Conservation (phyloP, 1,140 invertebrate genomes). For the Micrasema longulum region DNA sequence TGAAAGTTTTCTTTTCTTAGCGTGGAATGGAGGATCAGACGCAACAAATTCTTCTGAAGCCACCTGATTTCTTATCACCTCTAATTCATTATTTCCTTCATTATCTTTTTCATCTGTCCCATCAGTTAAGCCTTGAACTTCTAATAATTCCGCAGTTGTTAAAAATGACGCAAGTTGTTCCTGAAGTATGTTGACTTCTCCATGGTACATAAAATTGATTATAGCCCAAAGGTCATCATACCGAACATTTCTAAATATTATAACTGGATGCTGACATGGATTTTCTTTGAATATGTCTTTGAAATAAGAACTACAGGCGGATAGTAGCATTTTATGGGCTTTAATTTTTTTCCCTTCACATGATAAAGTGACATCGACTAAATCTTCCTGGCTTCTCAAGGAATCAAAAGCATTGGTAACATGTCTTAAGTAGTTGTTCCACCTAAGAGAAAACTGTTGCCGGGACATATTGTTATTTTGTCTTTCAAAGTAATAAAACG, state of each 20-base stretch:
- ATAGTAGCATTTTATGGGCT: constrained; percentile 87
- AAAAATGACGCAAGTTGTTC: constrained; percentile 88
- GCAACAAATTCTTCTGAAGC: constrained; percentile 7
- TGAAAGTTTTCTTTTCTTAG: constrained; percentile 45
- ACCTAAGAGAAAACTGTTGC: constrained; percentile 56
- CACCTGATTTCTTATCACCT: constrained; percentile 12
- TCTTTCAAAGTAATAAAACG: neutral
- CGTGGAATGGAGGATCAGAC: neutral
- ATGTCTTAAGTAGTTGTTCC: constrained; percentile 66
- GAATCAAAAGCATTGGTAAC: constrained; percentile 56
- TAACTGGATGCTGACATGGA: constrained; percentile 87
- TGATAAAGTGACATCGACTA: constrained; percentile 84
- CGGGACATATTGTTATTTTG: constrained; percentile 9
- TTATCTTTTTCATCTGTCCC: constrained; percentile 57
- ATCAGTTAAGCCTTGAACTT: constrained; percentile 87
- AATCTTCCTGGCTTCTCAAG: constrained; percentile 39
- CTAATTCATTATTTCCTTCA: constrained; percentile 58
- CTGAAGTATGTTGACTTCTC: constrained; percentile 92
- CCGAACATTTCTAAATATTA: constrained; percentile 87
- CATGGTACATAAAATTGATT: constrained; percentile 88
- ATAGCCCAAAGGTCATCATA: constrained; percentile 84
- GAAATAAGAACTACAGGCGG: constrained; percentile 86
- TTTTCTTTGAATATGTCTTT: constrained; percentile 87
- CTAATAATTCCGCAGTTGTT: constrained; percentile 87
- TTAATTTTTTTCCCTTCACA: constrained; percentile 86